Evolutionary conservation across 2,888 invertebrate species (phyloP), one percentile per base, ranked within the genome.

Genomic region (Stenodera caucasica): DNA sequence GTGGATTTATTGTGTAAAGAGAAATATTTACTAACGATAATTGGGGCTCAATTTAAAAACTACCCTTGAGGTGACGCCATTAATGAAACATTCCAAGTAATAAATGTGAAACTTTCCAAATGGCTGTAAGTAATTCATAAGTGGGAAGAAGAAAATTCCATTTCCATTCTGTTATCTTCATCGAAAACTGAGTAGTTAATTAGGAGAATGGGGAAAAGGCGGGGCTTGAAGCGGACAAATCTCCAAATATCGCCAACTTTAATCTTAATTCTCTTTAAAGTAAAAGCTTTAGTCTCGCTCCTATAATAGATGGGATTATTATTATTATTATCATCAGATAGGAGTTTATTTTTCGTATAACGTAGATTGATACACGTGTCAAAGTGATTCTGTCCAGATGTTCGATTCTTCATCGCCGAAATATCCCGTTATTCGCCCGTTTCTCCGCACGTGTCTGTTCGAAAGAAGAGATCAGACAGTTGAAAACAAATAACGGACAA

Each of bases 171-270:
- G 64, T 70, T 69, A 69, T 70, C 68, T 68, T 55, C 65, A 64
- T 63, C 66, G 66, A 66, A 62, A 68, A 64, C 69, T 69, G 66
- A 68, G 70, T 69, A 69, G 70, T 67, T 70, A 69, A 70, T 70
- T 70, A 69, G 67, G 62, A 66, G 67, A 63, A 67, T 57, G 67
- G 62, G 64, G 62, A 67, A 67, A 63, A 64, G 60, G 60, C 57
- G 58, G 58, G 40, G 57, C 45, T 61, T 61, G 57, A 57, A 54
- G 49, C 57, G 57, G 40, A 61, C 57, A 57, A 61, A 50, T 60
- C 57, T 49, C 55, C 12, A 49, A 60, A 57, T 60, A 61, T 61
- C 61, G 23, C 45, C 37, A 55, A 61, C 55, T 61, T 54, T 61
- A 58, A 61, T 61, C 61, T 61, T 55, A 61, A 61, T 61, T 61